phyloP scores from a whole-genome alignment of 2,113 vertebrate species.

The Nesoenas mayeri region DNA sequence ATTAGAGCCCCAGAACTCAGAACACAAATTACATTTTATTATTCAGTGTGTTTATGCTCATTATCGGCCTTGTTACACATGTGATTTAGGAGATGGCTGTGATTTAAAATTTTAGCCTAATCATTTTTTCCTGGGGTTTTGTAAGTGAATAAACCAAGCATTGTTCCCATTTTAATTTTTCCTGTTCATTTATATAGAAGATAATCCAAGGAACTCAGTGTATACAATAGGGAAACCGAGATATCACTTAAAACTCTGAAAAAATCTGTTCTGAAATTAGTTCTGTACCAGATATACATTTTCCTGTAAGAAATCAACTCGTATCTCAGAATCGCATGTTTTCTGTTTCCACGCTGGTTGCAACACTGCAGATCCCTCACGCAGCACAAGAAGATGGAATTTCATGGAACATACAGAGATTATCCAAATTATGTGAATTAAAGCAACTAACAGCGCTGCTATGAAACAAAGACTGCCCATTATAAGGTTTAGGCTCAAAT shows the following conservation, averaged over 20 bases:
- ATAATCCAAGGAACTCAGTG: background rate
- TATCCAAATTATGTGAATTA: background rate
- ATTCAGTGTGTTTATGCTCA: slow-evolving; percentile 19
- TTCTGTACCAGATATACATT: background rate
- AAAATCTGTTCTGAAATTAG: background rate
- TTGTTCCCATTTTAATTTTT: background rate
- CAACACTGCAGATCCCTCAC: background rate
- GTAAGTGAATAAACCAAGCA: slow-evolving; percentile 19
- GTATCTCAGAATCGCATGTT: background rate
- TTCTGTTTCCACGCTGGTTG: background rate
- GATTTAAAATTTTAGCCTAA: slow-evolving; percentile 42
- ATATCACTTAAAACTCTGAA: background rate
- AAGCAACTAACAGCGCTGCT: background rate
- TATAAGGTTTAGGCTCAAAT: background rate
- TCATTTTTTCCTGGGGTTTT: slow-evolving; percentile 47
- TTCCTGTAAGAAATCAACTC: background rate
- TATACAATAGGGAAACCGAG: background rate
- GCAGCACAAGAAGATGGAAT: background rate
- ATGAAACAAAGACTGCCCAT: background rate
- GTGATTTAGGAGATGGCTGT: slow-evolving; percentile 24
- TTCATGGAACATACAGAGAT: background rate
- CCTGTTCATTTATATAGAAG: background rate
- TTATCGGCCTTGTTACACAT: slow-evolving; percentile 25
- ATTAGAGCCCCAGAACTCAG: slow-evolving; percentile 25
- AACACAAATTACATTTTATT: slow-evolving; percentile 28